Conservation (phyloP, 2,888 invertebrate species). For the Chromoteleia sp. region DNA sequence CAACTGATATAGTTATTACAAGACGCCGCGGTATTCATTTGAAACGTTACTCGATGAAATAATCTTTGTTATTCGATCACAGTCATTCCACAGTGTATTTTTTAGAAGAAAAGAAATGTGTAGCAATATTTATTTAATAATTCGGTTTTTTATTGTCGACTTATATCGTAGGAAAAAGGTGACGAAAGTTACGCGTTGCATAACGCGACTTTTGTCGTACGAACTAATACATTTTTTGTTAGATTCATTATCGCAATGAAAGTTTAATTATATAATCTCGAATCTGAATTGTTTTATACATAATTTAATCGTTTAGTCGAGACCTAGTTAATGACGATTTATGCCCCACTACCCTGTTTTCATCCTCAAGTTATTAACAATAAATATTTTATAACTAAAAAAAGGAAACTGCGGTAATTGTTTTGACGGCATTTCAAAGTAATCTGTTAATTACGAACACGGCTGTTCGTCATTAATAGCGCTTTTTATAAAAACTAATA, state of each 20-base stretch:
- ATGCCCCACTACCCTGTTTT: too few relatives aligned
- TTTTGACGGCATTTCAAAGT: background rate
- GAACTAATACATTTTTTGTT: slow-evolving; percentile 3
- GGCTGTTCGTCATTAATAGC: slow-evolving; percentile 21
- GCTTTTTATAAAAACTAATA: slow-evolving; percentile 29
- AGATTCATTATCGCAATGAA: slow-evolving; percentile 3
- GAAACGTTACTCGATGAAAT: slow-evolving; percentile 16
- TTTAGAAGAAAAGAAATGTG: too few relatives aligned
- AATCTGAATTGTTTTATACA: background rate
- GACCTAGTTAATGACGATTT: slow-evolving; percentile 1
- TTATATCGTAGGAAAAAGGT: background rate
- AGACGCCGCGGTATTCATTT: slow-evolving; percentile 12
- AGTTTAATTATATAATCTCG: slow-evolving; percentile 3
- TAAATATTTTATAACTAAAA: background rate
- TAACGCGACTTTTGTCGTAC: background rate
- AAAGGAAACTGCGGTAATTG: background rate
- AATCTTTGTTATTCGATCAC: slow-evolving; percentile 18
- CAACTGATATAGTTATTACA: background rate
- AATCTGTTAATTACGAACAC: slow-evolving; percentile 1
- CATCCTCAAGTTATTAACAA: too few relatives aligned
- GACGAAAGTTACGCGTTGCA: background rate
- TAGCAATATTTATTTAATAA: background rate
- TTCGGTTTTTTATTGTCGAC: background rate
- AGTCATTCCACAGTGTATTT: too few relatives aligned
- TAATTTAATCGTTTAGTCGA: too few relatives aligned